Conservation (phyloP, 2,113 vertebrate genomes). For the Chaetura pelagica region DNA sequence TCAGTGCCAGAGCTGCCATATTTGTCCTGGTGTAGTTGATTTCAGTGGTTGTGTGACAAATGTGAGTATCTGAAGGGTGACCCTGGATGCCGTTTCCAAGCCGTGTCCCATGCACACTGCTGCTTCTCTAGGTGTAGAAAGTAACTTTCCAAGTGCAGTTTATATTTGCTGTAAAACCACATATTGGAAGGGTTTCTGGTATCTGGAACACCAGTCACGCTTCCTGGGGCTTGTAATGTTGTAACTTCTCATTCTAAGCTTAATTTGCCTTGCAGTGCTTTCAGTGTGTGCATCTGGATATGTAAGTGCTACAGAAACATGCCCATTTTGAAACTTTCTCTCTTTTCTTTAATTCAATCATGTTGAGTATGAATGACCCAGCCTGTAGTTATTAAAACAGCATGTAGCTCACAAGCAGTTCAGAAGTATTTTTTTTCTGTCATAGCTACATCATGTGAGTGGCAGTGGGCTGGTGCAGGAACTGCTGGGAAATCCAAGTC, state of each 20-base stretch:
- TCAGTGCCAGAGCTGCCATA: not conserved
- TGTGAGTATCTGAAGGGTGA: not conserved
- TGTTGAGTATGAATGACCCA: not conserved
- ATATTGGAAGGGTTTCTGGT: not conserved
- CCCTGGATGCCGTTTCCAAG: not conserved
- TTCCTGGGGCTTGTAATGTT: not conserved
- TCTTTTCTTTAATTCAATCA: not conserved
- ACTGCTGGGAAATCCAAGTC: not conserved
- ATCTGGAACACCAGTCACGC: fast-evolving
- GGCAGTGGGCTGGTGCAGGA: not conserved
- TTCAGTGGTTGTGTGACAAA: not conserved
- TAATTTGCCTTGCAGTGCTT: not conserved
- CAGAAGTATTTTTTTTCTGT: not conserved
- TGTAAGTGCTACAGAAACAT: fast-evolving
- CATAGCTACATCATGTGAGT: not conserved
- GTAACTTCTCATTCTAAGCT: not conserved
- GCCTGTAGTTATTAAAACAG: not conserved
- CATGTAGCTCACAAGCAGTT: not conserved
- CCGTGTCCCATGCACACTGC: fast-evolving
- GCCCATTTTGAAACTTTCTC: not conserved
- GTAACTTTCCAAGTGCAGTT: not conserved
- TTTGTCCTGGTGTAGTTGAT: fast-evolving
- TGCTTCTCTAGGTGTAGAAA: not conserved
- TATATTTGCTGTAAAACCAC: not conserved
- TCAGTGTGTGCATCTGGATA: not conserved